Conservation (phyloP, 30 jellyfish, hydroid and myxozoan genomes). For the Mastigias papua region DNA sequence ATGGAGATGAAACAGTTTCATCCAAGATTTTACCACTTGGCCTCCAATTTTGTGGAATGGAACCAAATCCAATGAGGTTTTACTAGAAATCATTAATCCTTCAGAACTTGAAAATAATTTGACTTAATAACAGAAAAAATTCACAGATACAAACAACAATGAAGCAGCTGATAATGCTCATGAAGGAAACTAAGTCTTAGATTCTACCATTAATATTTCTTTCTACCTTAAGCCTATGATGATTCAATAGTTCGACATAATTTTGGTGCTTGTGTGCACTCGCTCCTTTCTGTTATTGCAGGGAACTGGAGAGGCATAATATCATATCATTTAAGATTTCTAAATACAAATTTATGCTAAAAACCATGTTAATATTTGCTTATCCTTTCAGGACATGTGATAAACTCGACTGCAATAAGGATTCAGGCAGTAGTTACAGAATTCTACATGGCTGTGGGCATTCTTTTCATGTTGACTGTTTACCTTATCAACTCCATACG, state of each 20-base stretch:
- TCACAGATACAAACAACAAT: no score
- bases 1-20: conserved; percentile 23
- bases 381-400: background rate
- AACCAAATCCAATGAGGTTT: conserved; percentile 13
- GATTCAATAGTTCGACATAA: no score
- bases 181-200: background rate
- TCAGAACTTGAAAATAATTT: no score
- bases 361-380: background rate
- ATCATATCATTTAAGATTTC: background rate
- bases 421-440: background rate
- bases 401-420: background rate
- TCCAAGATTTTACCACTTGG: conserved; percentile 19
- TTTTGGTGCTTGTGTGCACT: no score
- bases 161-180: background rate
- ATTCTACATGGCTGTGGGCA: background rate
- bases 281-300: background rate
- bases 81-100: no score
- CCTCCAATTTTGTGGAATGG: conserved; percentile 3
- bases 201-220: background rate
- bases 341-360: background rate
- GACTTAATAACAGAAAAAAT: no score
- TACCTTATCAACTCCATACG: background rate
- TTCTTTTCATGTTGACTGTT: background rate
- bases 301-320: background rate
- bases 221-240: no score